Conservation (phyloP, 2,888 invertebrate genomes). For the Clusia tigrina region DNA sequence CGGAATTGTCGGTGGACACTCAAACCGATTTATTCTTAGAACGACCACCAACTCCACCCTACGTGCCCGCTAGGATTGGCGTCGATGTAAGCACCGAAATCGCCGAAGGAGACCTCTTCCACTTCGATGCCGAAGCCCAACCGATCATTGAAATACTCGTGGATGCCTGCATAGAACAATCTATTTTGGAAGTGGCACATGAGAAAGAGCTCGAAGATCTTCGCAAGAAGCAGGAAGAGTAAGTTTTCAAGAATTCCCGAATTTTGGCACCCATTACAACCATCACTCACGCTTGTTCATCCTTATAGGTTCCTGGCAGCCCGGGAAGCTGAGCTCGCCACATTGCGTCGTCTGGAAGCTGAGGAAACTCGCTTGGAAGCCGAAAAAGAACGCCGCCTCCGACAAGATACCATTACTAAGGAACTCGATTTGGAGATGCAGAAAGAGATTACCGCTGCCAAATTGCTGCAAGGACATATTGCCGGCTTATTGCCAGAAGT, state of each 20-base stretch:
- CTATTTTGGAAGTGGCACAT: conserved; percentile 87
- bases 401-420: conserved; percentile 73
- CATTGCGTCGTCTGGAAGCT: conserved; percentile 81
- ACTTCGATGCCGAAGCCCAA: conserved; percentile 90
- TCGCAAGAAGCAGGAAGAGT: conserved; percentile 71
- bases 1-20: conserved; percentile 79
- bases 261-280: neutral
- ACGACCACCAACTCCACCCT: conserved; percentile 80
- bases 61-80: conserved; percentile 81
- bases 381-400: conserved; percentile 78
- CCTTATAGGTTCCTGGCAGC: conserved; percentile 63
- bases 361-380: conserved; percentile 74
- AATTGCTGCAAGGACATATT: conserved; percentile 85
- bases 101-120: conserved; percentile 89
- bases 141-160: conserved; percentile 89
- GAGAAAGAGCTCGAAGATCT: conserved; percentile 89
- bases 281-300: neutral
- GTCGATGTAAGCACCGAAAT: conserved; percentile 87
- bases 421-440: conserved; percentile 77
- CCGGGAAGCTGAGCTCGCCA: conserved; percentile 83
- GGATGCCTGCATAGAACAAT: conserved; percentile 89
- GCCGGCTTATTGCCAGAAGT: conserved; percentile 86
- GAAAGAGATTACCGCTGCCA: conserved; percentile 81
- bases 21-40: conserved; percentile 90
- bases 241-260: conserved; percentile 28